These are phyloP conservation scores for Alviniconcha marisindica DNA, from an alignment of 1,140 invertebrate genomes.

Conservation along the genomic window DNA sequence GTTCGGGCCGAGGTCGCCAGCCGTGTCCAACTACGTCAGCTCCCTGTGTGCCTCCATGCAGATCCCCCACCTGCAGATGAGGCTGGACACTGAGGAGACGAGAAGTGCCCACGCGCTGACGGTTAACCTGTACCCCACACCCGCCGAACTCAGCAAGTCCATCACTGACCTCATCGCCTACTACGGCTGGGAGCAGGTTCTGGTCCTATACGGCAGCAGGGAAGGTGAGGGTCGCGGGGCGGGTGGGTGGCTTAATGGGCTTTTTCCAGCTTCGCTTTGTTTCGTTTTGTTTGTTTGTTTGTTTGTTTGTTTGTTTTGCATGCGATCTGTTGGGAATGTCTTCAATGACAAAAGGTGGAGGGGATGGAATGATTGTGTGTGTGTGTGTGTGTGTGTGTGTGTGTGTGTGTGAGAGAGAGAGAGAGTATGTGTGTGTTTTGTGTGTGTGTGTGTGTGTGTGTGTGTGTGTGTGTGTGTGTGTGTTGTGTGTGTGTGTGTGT, in stretches of 20 bases:
- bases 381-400: neutral
- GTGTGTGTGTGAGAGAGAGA: neutral
- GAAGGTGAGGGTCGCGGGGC: conserved; percentile 49
- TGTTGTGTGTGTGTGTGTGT: conserved; percentile 2
- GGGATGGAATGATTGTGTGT: neutral
- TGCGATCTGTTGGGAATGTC: no score
- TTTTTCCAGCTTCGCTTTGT: no score
- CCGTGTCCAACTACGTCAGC: conserved; percentile 89
- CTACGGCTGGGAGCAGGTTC: conserved; percentile 64
- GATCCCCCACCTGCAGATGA: conserved; percentile 90
- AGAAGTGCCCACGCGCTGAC: conserved; percentile 52
- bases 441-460: no score
- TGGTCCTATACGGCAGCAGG: conserved; percentile 63
- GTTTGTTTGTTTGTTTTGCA: no score
- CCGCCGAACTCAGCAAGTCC: conserved; percentile 57
- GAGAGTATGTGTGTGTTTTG: neutral
- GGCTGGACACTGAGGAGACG: conserved; percentile 77
- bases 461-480: neutral
- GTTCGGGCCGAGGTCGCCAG: conserved; percentile 90
- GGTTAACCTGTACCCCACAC: conserved; percentile 66
- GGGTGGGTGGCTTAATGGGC: no score
- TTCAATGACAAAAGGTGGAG: no score
- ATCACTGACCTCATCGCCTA: conserved; percentile 63
- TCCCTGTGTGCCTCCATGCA: conserved; percentile 92
- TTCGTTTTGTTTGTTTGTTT: no score